Evolutionary conservation across 1,140 invertebrate genomes (phyloP), one percentile per base, ranked within the genome.

Genomic region (Dreissena rostriformis): DNA sequence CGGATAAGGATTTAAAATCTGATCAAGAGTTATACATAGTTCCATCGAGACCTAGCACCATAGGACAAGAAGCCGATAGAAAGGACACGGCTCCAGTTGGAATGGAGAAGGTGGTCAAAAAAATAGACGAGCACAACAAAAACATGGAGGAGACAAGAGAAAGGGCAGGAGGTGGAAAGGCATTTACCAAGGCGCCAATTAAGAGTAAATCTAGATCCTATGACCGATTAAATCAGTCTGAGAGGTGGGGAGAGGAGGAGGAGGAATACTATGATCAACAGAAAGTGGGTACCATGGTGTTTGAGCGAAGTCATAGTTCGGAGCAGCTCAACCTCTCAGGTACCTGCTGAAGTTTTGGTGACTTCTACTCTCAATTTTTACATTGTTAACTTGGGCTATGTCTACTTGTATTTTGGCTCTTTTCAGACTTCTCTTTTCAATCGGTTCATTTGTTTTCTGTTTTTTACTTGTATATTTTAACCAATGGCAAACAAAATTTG

Each of bases 21-120:
- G 68, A 72, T 57, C 72, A 83, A 26, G 81, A 83, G n/a, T 53
- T 82, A 49, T 83, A 83, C 70, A 83, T 83, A 29, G 81, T 83
- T 11, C 81, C 81, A 24, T 75, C 63, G 39, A n/a, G 81, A 53
- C 81, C 81, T 26, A 76, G 73, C 29, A 83, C 81, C 22, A 83
- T 83, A 29, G 81, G 81, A 39, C 81, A 83, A 24, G 81, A 83
- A 51, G 81, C 81, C 7, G 73, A 76, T 19, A 74, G 81, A 57
- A 81, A 72, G 51, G 65, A 83, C 67, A 70, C 81, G 12, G 71
- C 70, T 7, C 70, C 71, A 24, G 67, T 83, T 55, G 81, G 81
- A 17, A 75, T 53, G 61, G 81, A 83, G 49, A 61, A 75, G 57
- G 66, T 39, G 51, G 53, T 55, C 5, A 53, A 81, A 24, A 75